Base-by-base conservation (phyloP, 1,140 invertebrate genomes). In the Varroa destructor region DNA sequence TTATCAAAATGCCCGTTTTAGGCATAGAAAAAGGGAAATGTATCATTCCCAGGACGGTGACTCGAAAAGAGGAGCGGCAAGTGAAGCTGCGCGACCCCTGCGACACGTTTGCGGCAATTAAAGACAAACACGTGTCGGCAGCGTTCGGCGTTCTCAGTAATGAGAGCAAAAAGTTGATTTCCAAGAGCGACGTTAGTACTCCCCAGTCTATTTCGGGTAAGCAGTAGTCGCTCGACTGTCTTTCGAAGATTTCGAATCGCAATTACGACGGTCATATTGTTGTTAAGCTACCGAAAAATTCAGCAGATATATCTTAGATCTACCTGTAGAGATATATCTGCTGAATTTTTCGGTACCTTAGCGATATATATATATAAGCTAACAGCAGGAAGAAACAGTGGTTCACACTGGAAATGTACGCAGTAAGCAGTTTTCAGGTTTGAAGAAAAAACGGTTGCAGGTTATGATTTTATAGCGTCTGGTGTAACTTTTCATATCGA, bases 11-110 rank as follows among this genome's bases (percentile, higher is more conserved):
- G 25, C 25, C 25, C 25, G 25, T 58, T 12, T 3, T 37, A 67
- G 61, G 61, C 3, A 67, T 67, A 12, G 40, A 67, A 37, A 67
- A 67, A 12, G 61, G 61, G 14, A 67, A 67, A 67, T 67, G 61
- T 37, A 46, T 67, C 37, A 67, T 67, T 36, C 61, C 61, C 1
- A 67, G 40, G 8, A 67, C 40, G 40, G 61, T 67, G 40, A 67
- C 61, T 12, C 40, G 46, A 8, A 67, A 67, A 40, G 61, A 67
- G 36, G 61, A 67, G 8, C 61, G 61, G 1, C 61, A 67, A 8
- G 46, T 67, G 4, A 67, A 67, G 12, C 46, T 67, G 40, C 40
- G 46, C 14, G 61, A 67, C 40, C 37, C 61, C 2, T 43, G 10
- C 36, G 61, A 67, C 14, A 67, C 61, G 10, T 46, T 67, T 12